phyloP scores from a whole-genome alignment of 2,797 vertebrate species.

The Menidia menidia region DNA sequence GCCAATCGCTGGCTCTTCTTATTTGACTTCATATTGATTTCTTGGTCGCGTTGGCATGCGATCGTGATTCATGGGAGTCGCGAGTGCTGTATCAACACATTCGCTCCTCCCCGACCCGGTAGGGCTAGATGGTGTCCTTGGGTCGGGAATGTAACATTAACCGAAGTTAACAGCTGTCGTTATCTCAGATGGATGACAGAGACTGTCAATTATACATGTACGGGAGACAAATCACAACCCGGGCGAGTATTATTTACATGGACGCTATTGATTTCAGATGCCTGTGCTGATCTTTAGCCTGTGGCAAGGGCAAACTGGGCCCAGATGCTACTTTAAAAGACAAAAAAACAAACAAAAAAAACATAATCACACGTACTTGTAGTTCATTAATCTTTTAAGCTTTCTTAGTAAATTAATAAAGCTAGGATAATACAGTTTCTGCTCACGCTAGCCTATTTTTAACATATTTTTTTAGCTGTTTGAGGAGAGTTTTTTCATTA shows the following conservation, averaged over 20 bases:
- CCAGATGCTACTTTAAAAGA: neutral
- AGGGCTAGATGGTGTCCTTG: constrained; percentile 39
- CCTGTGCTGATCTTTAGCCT: constrained; percentile 25
- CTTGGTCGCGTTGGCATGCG: constrained; percentile 48
- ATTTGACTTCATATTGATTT: constrained; percentile 76
- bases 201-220: constrained; percentile 32
- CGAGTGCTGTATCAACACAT: constrained; percentile 72
- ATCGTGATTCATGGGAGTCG: constrained; percentile 55
- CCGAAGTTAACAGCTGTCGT: constrained; percentile 36
- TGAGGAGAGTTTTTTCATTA: too few species aligned
- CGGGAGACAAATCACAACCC: constrained; percentile 19
- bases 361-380: neutral
- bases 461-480: too few species aligned
- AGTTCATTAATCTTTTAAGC: too few species aligned
- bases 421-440: too few species aligned
- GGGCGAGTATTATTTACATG: constrained; percentile 37
- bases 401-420: too few species aligned
- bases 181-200: constrained; percentile 39
- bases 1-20: constrained; percentile 65
- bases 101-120: constrained; percentile 31
- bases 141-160: constrained; percentile 53
- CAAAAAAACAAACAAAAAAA: neutral
- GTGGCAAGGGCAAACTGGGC: constrained; percentile 1
- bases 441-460: too few species aligned
- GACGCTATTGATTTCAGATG: constrained; percentile 38